phyloP scores from a whole-genome alignment of 2,888 invertebrate species.

The Erynnis tages region DNA sequence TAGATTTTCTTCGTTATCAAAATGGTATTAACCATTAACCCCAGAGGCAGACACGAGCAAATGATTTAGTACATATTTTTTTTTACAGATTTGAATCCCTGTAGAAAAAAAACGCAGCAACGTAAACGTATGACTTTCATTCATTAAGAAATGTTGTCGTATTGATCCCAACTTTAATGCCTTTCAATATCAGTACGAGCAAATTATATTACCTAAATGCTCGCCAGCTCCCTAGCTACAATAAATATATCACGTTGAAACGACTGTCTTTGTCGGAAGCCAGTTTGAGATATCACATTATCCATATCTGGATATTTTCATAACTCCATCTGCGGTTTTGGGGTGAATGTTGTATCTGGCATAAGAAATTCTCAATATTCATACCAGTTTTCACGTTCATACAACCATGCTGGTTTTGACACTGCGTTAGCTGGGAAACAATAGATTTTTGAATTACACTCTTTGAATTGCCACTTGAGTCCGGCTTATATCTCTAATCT shows the following conservation, averaged over 20 bases:
- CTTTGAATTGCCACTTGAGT: conserved; percentile 13
- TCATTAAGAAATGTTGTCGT: no score
- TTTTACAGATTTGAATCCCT: no score
- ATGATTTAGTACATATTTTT: no score
- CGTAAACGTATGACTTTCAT: no score
- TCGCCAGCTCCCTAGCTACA: no score
- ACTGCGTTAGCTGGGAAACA: conserved; percentile 37
- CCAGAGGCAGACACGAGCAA: no score
- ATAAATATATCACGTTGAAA: conserved; percentile 74
- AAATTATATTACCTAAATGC: no score
- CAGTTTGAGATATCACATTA: conserved; percentile 55
- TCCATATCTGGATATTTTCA: conserved; percentile 37
- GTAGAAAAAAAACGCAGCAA: no score
- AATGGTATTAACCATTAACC: no score
- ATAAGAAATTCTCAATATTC: neutral
- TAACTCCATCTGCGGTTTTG: conserved; percentile 48
- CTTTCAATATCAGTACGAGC: no score
- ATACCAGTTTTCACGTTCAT: conserved; percentile 2
- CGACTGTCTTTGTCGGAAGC: conserved; percentile 66
- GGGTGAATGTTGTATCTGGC: neutral
- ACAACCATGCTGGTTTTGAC: neutral
- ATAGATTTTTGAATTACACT: conserved; percentile 26
- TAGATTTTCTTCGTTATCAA: no score
- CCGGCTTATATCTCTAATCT: conserved; percentile 47
- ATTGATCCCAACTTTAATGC: no score